Conservation (phyloP, 2,113 vertebrate genomes). For the Varanus salvator region DNA sequence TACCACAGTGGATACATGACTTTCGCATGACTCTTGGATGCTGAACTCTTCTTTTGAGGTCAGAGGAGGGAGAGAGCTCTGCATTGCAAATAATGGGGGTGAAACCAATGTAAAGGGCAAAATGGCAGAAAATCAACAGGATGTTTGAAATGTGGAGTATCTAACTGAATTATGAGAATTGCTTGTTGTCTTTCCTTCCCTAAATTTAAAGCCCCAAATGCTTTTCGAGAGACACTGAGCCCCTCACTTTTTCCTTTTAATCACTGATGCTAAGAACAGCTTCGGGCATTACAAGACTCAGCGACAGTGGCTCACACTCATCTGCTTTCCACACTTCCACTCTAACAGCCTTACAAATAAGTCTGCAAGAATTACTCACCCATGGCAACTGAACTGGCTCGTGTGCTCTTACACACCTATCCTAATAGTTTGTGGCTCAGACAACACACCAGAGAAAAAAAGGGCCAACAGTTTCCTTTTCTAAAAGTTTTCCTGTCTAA, state of each 20-base stretch:
- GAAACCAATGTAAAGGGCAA: too few species aligned
- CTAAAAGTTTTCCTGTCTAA: background rate
- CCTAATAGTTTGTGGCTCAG: background rate
- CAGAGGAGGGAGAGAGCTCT: too few species aligned
- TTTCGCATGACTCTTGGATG: too few species aligned
- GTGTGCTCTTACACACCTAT: background rate
- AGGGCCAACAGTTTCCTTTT: background rate
- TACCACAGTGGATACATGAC: too few species aligned
- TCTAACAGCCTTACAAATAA: background rate
- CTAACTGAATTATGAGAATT: background rate
- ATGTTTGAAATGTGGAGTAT: background rate
- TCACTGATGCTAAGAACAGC: background rate
- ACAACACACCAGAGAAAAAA: background rate
- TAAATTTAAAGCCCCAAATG: background rate
- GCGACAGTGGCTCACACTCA: background rate
- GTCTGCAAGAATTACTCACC: background rate
- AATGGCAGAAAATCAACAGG: too few species aligned
- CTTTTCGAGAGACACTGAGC: background rate
- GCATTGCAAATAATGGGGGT: too few species aligned
- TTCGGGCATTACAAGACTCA: background rate
- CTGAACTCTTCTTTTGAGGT: too few species aligned
- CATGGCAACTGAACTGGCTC: background rate
- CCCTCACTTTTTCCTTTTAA: too few species aligned
- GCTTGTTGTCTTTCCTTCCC: background rate
- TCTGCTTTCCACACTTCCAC: background rate